These are phyloP conservation scores for Acleris holmiana DNA, from an alignment of 2,888 invertebrate genomes.

Conservation along the genomic window DNA sequence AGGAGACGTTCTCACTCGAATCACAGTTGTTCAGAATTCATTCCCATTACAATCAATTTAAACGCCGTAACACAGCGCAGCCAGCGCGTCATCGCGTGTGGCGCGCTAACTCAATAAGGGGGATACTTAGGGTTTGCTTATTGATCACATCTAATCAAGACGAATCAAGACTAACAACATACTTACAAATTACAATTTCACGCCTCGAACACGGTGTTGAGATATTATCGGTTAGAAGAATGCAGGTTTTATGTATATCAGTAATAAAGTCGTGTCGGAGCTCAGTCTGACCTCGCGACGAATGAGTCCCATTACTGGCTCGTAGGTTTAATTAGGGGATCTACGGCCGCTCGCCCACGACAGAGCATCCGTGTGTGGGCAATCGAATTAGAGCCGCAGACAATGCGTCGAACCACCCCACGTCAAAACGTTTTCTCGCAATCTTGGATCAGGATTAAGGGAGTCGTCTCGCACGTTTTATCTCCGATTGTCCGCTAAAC, in stretches of 20 bases:
- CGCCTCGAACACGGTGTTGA: slow-evolving; percentile 35
- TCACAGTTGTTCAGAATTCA: slow-evolving; percentile 73
- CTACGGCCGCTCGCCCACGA: slow-evolving; percentile 67
- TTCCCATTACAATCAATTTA: slow-evolving; percentile 81
- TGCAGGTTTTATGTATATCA: slow-evolving; percentile 53
- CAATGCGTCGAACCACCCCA: slow-evolving; percentile 79
- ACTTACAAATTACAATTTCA: slow-evolving; percentile 36
- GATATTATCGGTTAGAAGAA: slow-evolving; percentile 48
- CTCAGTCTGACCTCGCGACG: slow-evolving; percentile 65
- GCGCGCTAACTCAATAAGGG: slow-evolving; percentile 72
- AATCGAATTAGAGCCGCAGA: slow-evolving; percentile 79
- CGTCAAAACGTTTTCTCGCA: slow-evolving; percentile 84
- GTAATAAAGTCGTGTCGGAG: slow-evolving; percentile 54
- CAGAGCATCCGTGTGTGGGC: slow-evolving; percentile 68
- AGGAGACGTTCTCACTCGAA: slow-evolving; percentile 72
- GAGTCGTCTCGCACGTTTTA: slow-evolving; percentile 83
- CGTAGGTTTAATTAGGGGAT: slow-evolving; percentile 78
- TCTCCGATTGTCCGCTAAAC: slow-evolving; percentile 84
- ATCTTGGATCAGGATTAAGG: slow-evolving; percentile 85
- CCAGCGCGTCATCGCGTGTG: slow-evolving; percentile 64
- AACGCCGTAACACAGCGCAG: slow-evolving; percentile 66
- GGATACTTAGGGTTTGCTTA: slow-evolving; percentile 55
- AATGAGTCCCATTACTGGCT: slow-evolving; percentile 73
- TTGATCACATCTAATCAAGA: slow-evolving; percentile 61
- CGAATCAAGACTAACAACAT: slow-evolving; percentile 44